These are phyloP conservation scores for Asbolus verrucosus DNA, from an alignment of 1,140 invertebrate genomes.

Conservation along the genomic window DNA sequence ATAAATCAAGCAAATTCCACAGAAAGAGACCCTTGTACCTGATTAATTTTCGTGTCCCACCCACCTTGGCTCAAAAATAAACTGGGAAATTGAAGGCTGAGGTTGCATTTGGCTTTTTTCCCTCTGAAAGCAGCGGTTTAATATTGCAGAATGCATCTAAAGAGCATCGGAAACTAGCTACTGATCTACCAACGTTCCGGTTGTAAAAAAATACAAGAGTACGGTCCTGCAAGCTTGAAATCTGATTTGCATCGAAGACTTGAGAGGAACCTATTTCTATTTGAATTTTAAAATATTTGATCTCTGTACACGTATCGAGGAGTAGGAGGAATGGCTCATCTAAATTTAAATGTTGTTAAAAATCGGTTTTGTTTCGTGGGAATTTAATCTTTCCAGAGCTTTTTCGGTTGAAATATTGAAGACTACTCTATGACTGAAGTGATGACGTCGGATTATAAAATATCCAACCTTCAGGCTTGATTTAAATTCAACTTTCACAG, in stretches of 20 bases:
- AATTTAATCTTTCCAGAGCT: background rate
- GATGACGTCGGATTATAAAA: conserved; percentile 43
- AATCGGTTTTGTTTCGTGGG: background rate
- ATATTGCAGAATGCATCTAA: background rate
- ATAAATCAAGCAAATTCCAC: conserved; percentile 20
- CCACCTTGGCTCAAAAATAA: background rate
- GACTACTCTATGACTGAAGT: too few relatives aligned
- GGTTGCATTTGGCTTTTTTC: background rate
- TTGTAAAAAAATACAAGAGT: background rate
- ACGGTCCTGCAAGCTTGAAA: conserved; percentile 7
- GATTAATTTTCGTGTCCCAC: conserved; percentile 16
- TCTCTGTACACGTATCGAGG: conserved; percentile 26
- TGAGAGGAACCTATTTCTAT: conserved; percentile 40
- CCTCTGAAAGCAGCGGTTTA: background rate
- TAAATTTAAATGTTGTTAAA: too few relatives aligned
- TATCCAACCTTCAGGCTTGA: conserved; percentile 41
- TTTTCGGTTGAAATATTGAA: conserved; percentile 6
- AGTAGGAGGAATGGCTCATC: conserved; percentile 11
- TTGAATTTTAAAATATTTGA: conserved; percentile 48
- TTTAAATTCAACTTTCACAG: conserved; percentile 41
- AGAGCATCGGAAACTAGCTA: conserved; percentile 7
- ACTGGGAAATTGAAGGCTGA: background rate
- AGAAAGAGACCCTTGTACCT: too few relatives aligned
- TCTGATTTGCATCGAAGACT: conserved; percentile 46
- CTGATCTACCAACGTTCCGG: too few relatives aligned